Base-by-base conservation (phyloP, 35 echinoderm and acorn worm species). In the Apostichopus parvimensis region DNA sequence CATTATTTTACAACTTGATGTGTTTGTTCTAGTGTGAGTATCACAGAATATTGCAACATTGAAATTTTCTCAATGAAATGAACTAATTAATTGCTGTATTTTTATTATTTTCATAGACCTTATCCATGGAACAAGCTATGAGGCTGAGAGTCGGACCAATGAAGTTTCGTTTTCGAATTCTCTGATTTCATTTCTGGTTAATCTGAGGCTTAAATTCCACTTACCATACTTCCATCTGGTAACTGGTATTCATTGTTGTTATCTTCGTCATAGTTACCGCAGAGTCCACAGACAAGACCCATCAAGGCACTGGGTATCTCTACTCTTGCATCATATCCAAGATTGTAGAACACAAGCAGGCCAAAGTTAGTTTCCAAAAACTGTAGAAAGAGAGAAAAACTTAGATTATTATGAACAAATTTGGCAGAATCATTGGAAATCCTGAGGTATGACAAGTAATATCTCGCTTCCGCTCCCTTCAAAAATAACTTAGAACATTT, bases 191-290 rank as follows among this genome's bases (percentile, higher is more conserved):
- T 45, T 45, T 45, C 1, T 45, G 34, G 34, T 45, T 45, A 45
- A 45, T 45, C 34, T 45, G 34, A 45, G 34, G 3, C 34, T 45
- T 4, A 45, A 45, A 24, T 78, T 78, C 17, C 80, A 84, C 93
- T 94, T 89, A 98, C 96, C 92, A 73, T 58, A 66, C 58, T 64
- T 20, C 95, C 95, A 72, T 92, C 87, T 26, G 91, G 87, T 45
- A 80, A 92, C 15, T 87, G 66, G 24, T 90, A 94, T 53, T 97
- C 95, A 45, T 94, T 94, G 9, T 56, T 91, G 24, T 54, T 73
- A 54, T 94, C 92, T 21, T 73, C 87, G 73, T 97, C 93, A 77
- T 93, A 92, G 65, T 97, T 94, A 65, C 95, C 95, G 82, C 95
- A 97, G 26, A 97, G 61, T 25, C 95, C 95, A 87, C 95, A 94